These are phyloP conservation scores for Tapirus indicus DNA, from an alignment of 2,797 vertebrate genomes.

Conservation along the genomic window DNA sequence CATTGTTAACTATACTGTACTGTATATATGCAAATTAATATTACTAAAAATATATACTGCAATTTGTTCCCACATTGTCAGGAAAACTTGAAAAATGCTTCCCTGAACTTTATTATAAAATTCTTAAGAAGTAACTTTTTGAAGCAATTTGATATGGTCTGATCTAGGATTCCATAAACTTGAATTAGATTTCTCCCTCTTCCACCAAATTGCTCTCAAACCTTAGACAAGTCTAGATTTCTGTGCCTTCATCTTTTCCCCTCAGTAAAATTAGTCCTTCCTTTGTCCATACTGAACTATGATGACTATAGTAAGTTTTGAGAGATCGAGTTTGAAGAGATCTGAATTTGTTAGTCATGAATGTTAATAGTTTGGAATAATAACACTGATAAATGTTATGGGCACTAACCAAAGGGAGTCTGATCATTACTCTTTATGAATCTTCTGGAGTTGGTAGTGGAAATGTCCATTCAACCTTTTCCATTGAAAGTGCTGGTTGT, in stretches of 20 bases:
- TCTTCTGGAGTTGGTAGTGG: neutral
- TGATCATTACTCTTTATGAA: neutral
- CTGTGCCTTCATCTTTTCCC: neutral
- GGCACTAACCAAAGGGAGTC: neutral
- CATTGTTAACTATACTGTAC: neutral
- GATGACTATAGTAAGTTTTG: neutral
- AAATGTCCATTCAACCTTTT: neutral
- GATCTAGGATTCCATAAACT: neutral
- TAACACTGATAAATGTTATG: neutral
- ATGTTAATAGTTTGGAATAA: conserved; percentile 5
- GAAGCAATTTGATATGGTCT: neutral
- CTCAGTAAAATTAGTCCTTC: neutral
- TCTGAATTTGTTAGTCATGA: neutral
- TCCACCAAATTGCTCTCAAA: neutral
- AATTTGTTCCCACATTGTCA: neutral
- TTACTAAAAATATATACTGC: neutral
- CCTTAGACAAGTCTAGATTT: neutral
- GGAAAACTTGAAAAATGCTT: neutral
- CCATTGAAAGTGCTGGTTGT: neutral
- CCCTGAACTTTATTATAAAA: neutral
- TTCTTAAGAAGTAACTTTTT: neutral
- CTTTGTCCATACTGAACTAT: neutral
- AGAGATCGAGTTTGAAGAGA: neutral
- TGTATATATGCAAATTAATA: neutral
- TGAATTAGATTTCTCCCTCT: neutral